These are phyloP conservation scores for Cantharis rustica DNA, from an alignment of 2,888 invertebrate species.

Conservation along the genomic window DNA sequence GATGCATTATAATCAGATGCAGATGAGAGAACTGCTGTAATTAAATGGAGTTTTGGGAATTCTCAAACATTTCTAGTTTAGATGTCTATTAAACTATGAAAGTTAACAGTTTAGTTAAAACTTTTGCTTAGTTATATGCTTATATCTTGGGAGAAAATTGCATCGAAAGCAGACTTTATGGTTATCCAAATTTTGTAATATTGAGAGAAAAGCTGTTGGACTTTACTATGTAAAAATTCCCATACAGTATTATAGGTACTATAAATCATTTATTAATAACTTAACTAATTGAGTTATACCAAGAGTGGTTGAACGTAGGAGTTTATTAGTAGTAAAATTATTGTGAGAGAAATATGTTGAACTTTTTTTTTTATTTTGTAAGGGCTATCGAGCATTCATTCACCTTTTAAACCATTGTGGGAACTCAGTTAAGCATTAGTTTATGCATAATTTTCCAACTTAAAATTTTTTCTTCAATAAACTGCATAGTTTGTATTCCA, in stretches of 20 bases:
- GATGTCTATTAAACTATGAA: no score
- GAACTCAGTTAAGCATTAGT: neutral
- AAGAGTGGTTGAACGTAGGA: neutral
- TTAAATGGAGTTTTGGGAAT: no score
- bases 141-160: neutral
- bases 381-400: neutral
- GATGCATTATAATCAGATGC: no score
- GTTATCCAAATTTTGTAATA: neutral
- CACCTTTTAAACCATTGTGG: constrained; percentile 1
- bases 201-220: neutral
- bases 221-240: neutral
- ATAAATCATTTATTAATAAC: neutral
- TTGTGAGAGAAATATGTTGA: neutral
- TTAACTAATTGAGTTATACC: neutral
- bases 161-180: neutral
- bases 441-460: constrained; percentile 3
- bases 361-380: neutral
- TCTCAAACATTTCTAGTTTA: no score
- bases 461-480: neutral
- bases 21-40: no score
- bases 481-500: constrained; percentile 5
- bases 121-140: no score
- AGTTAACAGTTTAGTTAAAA: no score
- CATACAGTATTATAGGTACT: neutral
- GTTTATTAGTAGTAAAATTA: neutral